These are phyloP conservation scores for Dipodomys ordii DNA, from an alignment of 2,113 vertebrate genomes.

Conservation along the genomic window DNA sequence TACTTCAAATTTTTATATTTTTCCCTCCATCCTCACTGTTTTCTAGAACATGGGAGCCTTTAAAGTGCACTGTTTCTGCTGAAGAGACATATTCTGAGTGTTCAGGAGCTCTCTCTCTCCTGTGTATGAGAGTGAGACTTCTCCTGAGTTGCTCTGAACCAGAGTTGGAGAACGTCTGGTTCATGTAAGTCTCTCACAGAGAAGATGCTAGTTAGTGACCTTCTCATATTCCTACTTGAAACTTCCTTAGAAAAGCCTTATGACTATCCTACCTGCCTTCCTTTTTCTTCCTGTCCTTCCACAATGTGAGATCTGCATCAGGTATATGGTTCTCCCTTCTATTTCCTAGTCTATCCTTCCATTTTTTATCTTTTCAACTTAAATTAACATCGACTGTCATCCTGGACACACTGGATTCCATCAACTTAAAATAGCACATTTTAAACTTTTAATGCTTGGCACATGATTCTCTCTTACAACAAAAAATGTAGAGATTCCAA, in stretches of 20 bases:
- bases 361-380: background rate
- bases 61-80: background rate
- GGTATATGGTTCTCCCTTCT: background rate
- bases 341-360: background rate
- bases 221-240: background rate
- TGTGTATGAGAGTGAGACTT: background rate
- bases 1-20: background rate
- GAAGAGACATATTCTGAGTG: background rate
- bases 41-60: background rate
- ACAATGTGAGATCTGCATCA: background rate
- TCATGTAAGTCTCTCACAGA: background rate
- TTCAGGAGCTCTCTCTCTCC: background rate
- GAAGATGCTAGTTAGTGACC: background rate
- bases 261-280: background rate
- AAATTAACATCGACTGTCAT: background rate
- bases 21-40: background rate
- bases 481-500: background rate
- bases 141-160: background rate
- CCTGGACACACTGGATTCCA: too few species aligned
- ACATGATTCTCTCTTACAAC: background rate
- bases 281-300: background rate
- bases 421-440: background rate
- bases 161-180: background rate
- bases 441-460: background rate
- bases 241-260: background rate